These are phyloP conservation scores for Falco punctatus DNA, from an alignment of 2,113 vertebrate genomes.

Conservation along the genomic window DNA sequence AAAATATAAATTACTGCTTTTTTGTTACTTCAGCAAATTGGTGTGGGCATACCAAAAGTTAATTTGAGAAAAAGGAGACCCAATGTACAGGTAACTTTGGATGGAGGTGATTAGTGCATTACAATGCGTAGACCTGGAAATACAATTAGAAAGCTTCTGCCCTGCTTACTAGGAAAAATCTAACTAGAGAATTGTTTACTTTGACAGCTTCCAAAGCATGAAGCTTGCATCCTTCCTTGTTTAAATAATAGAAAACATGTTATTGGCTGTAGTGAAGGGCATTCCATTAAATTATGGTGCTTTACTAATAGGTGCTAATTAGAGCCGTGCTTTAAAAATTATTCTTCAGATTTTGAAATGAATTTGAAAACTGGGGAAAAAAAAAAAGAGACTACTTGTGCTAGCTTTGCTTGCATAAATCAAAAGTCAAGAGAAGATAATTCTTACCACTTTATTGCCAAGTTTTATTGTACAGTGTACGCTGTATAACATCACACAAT, in stretches of 20 bases:
- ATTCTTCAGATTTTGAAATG: slow-evolving; percentile 39
- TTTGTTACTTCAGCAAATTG: slow-evolving; percentile 83
- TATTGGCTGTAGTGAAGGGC: slow-evolving; percentile 39
- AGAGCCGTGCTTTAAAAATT: slow-evolving; percentile 14
- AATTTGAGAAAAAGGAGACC: slow-evolving; percentile 83
- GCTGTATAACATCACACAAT: background rate
- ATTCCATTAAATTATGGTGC: slow-evolving; percentile 54
- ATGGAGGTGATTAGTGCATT: slow-evolving; percentile 60
- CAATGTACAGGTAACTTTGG: slow-evolving; percentile 80
- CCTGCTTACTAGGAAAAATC: slow-evolving; percentile 59
- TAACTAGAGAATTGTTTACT: slow-evolving; percentile 61
- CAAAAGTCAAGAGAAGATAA: background rate
- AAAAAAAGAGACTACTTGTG: slow-evolving; percentile 34
- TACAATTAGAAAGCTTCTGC: slow-evolving; percentile 66
- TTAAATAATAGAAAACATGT: slow-evolving; percentile 53
- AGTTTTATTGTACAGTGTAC: background rate
- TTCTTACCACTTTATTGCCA: background rate
- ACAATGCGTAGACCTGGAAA: slow-evolving; percentile 62
- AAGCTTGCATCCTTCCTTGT: slow-evolving; percentile 53
- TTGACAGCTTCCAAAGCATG: slow-evolving; percentile 77
- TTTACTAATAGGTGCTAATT: slow-evolving; percentile 69
- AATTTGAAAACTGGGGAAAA: background rate
- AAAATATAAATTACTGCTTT: slow-evolving; percentile 67
- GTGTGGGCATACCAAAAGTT: slow-evolving; percentile 83
- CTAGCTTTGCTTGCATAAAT: slow-evolving; percentile 27